Conservation (phyloP, 2,888 invertebrate species). For the Melikaiella ostensackeni region DNA sequence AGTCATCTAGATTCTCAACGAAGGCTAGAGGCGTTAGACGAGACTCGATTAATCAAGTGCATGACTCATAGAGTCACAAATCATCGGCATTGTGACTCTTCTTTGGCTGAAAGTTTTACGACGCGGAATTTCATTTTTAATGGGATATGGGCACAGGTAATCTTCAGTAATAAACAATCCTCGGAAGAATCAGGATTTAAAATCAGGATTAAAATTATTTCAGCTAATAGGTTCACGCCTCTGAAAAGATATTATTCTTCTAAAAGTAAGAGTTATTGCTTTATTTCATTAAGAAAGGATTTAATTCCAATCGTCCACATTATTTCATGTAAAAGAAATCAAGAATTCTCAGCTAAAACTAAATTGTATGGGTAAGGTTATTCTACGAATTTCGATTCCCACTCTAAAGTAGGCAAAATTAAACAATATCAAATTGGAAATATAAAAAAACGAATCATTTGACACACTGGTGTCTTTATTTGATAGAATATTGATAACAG, state of each 20-base stretch:
- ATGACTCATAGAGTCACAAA: conserved; percentile 1
- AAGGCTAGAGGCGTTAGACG: background rate
- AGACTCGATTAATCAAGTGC: conserved; percentile 1
- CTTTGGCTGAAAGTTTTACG: background rate
- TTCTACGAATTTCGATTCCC: no score
- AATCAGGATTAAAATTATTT: background rate
- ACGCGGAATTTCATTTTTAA: background rate
- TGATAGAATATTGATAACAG: no score
- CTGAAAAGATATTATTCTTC: background rate
- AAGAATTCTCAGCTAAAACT: no score
- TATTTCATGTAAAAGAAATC: no score
- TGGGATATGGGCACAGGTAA: background rate
- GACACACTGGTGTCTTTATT: no score
- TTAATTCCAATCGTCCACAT: background rate
- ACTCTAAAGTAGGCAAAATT: no score
- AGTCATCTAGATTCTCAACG: background rate
- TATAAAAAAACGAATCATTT: no score
- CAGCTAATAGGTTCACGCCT: background rate
- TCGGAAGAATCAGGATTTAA: background rate
- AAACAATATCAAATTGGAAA: no score
- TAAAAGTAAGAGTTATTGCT: background rate
- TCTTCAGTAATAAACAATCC: background rate
- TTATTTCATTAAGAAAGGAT: background rate
- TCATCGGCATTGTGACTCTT: background rate
- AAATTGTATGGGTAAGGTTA: no score